Evolutionary conservation across 2,113 vertebrate genomes (phyloP).

Genomic region (Excalfactoria chinensis): DNA sequence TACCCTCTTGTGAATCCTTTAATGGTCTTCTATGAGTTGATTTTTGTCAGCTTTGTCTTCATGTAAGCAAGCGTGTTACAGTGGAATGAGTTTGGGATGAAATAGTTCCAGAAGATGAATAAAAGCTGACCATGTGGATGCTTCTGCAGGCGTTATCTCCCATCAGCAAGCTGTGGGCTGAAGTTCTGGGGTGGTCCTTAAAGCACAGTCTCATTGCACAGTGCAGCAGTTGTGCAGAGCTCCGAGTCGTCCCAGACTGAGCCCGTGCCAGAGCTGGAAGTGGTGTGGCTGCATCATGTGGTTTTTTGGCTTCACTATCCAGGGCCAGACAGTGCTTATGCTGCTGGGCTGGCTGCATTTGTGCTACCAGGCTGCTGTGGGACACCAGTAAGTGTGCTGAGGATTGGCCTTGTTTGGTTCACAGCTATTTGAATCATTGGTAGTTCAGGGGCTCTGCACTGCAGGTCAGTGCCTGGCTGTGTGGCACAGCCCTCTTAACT

Average conservation of each 20-base stretch:
- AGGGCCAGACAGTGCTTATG: background rate
- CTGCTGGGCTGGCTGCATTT: background rate
- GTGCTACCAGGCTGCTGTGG: background rate
- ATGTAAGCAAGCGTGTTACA: background rate
- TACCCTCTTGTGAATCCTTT: background rate
- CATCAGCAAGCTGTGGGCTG: constrained; percentile 68
- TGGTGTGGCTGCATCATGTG: background rate
- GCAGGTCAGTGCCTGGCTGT: background rate
- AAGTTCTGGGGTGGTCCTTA: constrained; percentile 62
- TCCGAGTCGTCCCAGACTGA: background rate
- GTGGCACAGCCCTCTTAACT: constrained; percentile 1
- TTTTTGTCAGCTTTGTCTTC: constrained; percentile 12
- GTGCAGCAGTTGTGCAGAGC: background rate
- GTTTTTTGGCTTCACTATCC: background rate
- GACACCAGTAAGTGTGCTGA: background rate
- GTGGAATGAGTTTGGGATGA: constrained; percentile 53
- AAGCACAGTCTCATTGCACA: background rate
- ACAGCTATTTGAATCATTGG: background rate
- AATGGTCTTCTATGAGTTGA: background rate
- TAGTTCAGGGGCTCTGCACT: background rate
- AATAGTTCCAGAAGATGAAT: constrained; percentile 46
- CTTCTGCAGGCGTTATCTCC: constrained; percentile 61
- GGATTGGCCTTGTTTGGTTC: background rate
- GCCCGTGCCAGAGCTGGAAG: background rate
- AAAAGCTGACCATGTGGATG: constrained; percentile 46